These are phyloP conservation scores for Eclectus roratus DNA, from an alignment of 2,113 vertebrate species.

Conservation along the genomic window DNA sequence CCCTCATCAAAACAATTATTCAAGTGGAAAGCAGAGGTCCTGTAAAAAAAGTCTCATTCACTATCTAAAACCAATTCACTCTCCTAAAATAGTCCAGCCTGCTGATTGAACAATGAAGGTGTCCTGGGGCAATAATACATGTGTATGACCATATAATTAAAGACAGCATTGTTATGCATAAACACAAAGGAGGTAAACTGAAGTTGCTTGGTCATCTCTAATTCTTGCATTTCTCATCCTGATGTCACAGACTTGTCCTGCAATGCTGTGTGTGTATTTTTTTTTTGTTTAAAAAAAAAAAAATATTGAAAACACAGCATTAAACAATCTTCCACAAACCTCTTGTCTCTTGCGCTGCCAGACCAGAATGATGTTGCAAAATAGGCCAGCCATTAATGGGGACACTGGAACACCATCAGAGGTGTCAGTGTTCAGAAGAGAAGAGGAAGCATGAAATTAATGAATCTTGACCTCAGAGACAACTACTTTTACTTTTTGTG, in stretches of 20 bases:
- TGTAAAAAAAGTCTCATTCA: background rate
- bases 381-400: background rate
- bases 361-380: background rate
- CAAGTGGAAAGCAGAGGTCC: background rate
- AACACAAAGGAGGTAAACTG: background rate
- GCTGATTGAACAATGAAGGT: background rate
- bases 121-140: background rate
- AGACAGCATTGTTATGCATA: background rate
- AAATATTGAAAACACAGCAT: background rate
- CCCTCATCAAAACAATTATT: background rate
- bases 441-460: background rate
- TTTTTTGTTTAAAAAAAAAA: background rate
- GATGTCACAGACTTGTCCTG: background rate
- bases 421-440: background rate
- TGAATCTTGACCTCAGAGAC: background rate
- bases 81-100: background rate
- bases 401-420: background rate
- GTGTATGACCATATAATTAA: background rate
- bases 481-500: background rate
- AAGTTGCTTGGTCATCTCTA: background rate
- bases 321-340: background rate
- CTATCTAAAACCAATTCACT: background rate
- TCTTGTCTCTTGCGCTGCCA: background rate
- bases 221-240: background rate
- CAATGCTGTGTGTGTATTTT: background rate